Evolutionary conservation across 2,888 invertebrate genomes (phyloP), one percentile per base, ranked within the genome.

Genomic region (Ophion costatus): DNA sequence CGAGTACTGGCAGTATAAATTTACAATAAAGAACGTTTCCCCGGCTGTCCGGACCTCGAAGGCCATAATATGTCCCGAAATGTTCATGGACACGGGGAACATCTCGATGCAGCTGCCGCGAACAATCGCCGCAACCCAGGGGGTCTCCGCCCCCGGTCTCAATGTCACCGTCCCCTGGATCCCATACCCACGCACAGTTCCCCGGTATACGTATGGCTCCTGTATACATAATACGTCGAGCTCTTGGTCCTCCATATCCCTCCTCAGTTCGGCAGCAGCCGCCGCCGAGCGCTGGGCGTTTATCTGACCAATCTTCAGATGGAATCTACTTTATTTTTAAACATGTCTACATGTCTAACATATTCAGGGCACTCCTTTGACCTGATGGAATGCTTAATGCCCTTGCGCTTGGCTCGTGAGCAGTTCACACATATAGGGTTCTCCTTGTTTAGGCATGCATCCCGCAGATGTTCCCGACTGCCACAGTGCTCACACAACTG

Each of bases 1-100:
- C 0, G 86, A 83, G 11, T 57, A 83, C 11, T 81, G 82, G 20
- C 61, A 87, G 11, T 85, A 87, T 10, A 69, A 59, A 20, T 56
- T 79, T 3, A 87, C 42, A 0, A 85, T 33, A 38, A 73, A 85
- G 0, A 80, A 6, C 1, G 61, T 24, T 4, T n/a, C 20, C 4
- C 11, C 10, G 7, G 17, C 14, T 0, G 64, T 29, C 7, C 14
- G n/a, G 0, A 82, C 22, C 5, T 79, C 69, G 0, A 42, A 7
- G 45, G 67, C 56, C n/a, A 76, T n/a, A 0, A 84, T 70, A 17
- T 84, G 84, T 2, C 63, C 29, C 0, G 56, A 10, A 6, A 74
- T 59, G 0, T 38, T 17, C 0, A 11, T 14, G 11, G 9, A 3
- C 0, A 59, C 56, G 14, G n/a, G 71, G 22, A 81, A 76, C 9